Evolutionary conservation across 2,888 invertebrate genomes (phyloP).

Genomic region (Auanema sp.): DNA sequence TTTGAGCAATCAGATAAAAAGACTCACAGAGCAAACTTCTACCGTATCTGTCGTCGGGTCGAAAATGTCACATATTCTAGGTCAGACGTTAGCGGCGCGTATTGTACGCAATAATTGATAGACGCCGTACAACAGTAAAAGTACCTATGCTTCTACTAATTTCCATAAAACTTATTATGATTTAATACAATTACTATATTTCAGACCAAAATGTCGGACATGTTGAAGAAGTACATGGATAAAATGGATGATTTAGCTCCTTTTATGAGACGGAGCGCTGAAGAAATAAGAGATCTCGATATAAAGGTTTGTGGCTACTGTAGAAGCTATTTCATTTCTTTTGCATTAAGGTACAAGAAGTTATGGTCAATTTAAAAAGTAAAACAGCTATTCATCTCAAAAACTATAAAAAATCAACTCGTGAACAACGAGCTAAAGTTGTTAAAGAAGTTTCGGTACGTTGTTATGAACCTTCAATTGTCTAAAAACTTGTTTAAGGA

Average conservation of each 20-base stretch:
- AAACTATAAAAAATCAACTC: too few species aligned
- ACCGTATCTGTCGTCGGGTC: background rate
- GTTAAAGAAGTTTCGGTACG: too few species aligned
- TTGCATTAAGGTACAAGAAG: too few species aligned
- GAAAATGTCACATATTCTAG: background rate
- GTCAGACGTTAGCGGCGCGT: background rate
- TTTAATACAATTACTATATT: background rate
- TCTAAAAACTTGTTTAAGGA: slow-evolving; percentile 1
- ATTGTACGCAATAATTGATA: background rate
- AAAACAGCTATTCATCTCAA: too few species aligned
- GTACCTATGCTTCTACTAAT: background rate
- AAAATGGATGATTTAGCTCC: slow-evolving; percentile 3
- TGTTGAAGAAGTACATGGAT: slow-evolving; percentile 6
- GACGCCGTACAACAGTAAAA: background rate
- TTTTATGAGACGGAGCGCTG: background rate
- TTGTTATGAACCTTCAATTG: too few species aligned
- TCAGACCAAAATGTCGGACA: background rate
- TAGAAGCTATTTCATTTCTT: too few species aligned
- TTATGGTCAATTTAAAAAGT: too few species aligned
- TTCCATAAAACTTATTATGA: background rate
- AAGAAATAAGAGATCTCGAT: background rate
- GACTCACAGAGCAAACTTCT: slow-evolving; percentile 2
- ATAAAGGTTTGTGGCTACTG: background rate
- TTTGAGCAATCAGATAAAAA: slow-evolving; percentile 1
- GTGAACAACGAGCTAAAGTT: too few species aligned